phyloP scores from a whole-genome alignment of 2,113 vertebrate genomes.

The Isurus oxyrinchus region DNA sequence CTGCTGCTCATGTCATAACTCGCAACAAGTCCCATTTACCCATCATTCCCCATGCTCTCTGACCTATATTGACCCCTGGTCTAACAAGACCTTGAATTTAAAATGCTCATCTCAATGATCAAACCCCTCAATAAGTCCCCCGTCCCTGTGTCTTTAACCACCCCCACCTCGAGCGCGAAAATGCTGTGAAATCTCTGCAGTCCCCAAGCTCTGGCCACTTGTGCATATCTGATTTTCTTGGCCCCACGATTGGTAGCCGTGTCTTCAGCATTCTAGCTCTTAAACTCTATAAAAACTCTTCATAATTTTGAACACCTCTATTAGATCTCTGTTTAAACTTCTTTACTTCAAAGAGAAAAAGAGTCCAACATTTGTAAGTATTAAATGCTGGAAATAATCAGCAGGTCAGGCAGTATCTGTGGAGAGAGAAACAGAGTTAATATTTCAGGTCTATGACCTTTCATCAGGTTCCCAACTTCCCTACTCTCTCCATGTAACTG shows the following conservation, averaged over 20 bases:
- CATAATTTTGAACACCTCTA: neutral
- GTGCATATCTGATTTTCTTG: neutral
- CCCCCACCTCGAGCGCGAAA: neutral
- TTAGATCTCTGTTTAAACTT: neutral
- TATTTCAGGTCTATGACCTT: neutral
- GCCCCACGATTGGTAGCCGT: neutral
- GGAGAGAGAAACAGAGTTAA: neutral
- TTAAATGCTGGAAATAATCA: too few species aligned
- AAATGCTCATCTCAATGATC: neutral
- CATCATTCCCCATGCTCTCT: neutral
- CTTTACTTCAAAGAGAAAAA: neutral
- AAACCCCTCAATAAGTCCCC: neutral
- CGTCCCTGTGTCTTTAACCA: neutral
- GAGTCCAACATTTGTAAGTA: too few species aligned
- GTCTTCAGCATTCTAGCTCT: neutral
- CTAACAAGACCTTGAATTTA: neutral
- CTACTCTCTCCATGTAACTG: neutral
- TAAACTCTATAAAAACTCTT: too few species aligned
- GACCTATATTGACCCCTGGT: neutral
- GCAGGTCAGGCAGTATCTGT: neutral
- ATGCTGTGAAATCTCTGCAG: neutral
- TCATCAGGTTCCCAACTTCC: neutral
- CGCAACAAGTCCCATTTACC: neutral
- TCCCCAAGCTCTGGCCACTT: neutral
- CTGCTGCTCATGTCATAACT: neutral